Evolutionary conservation across 2,888 invertebrate genomes (phyloP), one percentile per base, ranked within the genome.

Genomic region (Nymphalis polychloros): DNA sequence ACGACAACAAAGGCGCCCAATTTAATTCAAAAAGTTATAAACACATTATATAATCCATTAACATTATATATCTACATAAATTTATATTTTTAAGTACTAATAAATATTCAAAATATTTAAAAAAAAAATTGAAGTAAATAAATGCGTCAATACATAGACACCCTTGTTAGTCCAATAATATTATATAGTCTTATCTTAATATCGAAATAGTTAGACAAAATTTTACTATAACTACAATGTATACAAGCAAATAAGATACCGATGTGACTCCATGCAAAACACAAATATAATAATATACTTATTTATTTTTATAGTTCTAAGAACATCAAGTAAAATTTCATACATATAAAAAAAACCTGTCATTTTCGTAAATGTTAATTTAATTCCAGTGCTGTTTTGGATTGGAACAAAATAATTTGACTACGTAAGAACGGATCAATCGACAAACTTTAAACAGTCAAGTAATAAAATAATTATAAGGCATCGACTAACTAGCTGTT

Each of bases 241-340:
- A 31, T 55, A 55, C 23, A 55, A 17, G 16, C 27, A 31, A 31
- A 55, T 55, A 27, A 23, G 53, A 31, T 55, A 55, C 31, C 27
- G 31, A 55, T 23, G 17, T 31, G 31, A 55, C 27, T 55, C 27
- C 53, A 55, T 55, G 53, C 53, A 55, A 55, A 50, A 50, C 17
- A 55, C n/a, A 55, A 31, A 17, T 31, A 55, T 55, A 31, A 27
- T 20, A 52, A 27, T 52, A 8, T 55, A 31, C 10, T 7, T 20
- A 16, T 16, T 23, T 17, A 19, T 50, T 23, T 52, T 23, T 52
- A 27, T 13, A 10, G 23, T 23, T 16, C 23, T 23, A 27, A 52
- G 16, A 52, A 23, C 16, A 20, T 52, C 8, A 50, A 50, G 19
- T 50, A 8, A 10, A 48, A 52, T 13, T 5, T 52, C 41, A 13